Base-by-base conservation (phyloP, 2,113 vertebrate species). In the Miniopterus natalensis region DNA sequence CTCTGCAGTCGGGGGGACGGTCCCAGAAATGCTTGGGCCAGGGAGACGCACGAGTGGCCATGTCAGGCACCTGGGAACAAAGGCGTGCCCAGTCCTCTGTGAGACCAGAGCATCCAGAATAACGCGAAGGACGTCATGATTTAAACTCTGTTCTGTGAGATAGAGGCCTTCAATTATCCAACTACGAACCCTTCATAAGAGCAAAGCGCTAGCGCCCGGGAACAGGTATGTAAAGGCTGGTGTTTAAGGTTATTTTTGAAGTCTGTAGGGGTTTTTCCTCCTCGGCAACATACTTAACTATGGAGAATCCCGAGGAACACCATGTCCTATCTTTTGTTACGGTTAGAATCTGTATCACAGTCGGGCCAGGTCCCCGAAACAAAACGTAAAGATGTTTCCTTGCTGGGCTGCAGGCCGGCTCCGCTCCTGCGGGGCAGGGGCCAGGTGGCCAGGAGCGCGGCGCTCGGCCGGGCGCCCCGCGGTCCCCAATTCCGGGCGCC, bases 401-500 rank as follows among this genome's bases (percentile, higher is more conserved):
- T 2, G 36, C 36, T 36, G 36, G 36, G 36, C 36, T 36, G 36
- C 36, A 36, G 36, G 36, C 36, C 36, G 36, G 36, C 36, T 36
- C 36, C 36, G 36, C 36, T 36, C 36, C 36, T 36, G 36, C 36
- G 36, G 36, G 36, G 36, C 36, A 36, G 36, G 36, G 36, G 36
- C 36, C 36, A 36, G 36, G 36, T 36, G 36, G 36, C 36, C 36
- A 36, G 36, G 36, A 36, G 36, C 36, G 36, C 36, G 36, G 36
- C 36, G 36, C 36, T 36, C 36, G 36, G 36, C 36, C 36, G 36
- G 73, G 8, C 93, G 97, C 94, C 93, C 97, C 1, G 5, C 75
- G 0, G 47, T 66, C 57, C 95, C 95, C 0, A 63, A 40, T 68
- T 96, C 57, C 97, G 90, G 71, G 70, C 1, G 17, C 83, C 97